These are phyloP conservation scores for Potamarius usumacintae DNA, from an alignment of 2,113 vertebrate species.

Conservation along the genomic window DNA sequence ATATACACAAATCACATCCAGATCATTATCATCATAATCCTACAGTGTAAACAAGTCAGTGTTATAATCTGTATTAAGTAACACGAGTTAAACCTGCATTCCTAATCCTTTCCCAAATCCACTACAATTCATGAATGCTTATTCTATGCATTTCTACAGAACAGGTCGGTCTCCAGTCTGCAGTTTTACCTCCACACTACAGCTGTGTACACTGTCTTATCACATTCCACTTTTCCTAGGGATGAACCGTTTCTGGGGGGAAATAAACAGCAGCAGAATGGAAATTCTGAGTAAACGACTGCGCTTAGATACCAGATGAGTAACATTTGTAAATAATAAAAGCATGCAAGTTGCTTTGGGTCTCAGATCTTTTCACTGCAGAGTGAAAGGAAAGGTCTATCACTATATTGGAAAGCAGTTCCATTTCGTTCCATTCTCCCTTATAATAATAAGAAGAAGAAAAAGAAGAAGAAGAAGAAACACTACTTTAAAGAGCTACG, in stretches of 20 bases:
- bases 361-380: neutral
- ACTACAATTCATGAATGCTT: neutral
- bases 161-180: neutral
- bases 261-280: neutral
- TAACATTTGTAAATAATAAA: neutral
- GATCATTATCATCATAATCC: neutral
- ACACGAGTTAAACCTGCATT: neutral
- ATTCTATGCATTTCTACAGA: neutral
- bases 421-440: neutral
- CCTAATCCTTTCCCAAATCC: neutral
- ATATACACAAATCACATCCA: neutral
- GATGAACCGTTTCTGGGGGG: neutral
- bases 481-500: neutral
- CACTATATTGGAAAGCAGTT: neutral
- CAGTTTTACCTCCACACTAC: neutral
- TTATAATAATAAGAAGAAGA: neutral
- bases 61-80: neutral
- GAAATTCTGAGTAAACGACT: neutral
- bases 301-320: neutral
- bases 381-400: neutral
- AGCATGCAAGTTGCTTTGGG: neutral
- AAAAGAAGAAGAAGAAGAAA: neutral
- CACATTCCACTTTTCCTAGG: neutral
- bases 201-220: neutral
- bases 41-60: neutral